Percentiles rank a stretch among this genome's conserved stretches.
Evolutionary conservation across 2,888 invertebrate genomes (phyloP).

Genomic region (Pyralis farinalis): DNA sequence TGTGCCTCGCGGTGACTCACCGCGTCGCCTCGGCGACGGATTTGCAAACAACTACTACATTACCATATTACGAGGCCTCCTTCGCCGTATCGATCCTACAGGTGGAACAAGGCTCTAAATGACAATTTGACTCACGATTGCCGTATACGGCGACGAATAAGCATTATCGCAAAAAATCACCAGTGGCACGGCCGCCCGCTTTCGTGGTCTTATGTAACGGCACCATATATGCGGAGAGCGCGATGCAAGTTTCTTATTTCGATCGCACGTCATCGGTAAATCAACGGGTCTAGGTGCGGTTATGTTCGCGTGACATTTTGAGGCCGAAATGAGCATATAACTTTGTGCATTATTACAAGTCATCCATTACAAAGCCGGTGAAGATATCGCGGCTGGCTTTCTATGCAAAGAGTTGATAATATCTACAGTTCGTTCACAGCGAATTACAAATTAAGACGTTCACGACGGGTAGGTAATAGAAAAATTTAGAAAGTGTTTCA

Average conservation of each 20-base stretch:
- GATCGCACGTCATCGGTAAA: slow-evolving; percentile 37
- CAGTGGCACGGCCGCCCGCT: slow-evolving; percentile 37
- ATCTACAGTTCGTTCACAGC: slow-evolving; percentile 8
- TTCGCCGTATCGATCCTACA: slow-evolving; percentile 49
- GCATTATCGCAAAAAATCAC: slow-evolving; percentile 45
- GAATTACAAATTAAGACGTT: too few relatives aligned
- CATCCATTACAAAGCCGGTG: slow-evolving; percentile 18
- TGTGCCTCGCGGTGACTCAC: slow-evolving; percentile 49
- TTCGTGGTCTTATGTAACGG: slow-evolving; percentile 48
- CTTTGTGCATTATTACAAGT: slow-evolving; percentile 26
- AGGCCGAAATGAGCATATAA: slow-evolving; percentile 36
- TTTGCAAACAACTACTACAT: slow-evolving; percentile 47
- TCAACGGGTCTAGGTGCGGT: too few relatives aligned
- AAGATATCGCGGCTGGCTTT: slow-evolving; percentile 12
- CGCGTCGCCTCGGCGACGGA: slow-evolving; percentile 42
- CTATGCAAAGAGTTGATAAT: slow-evolving; percentile 13
- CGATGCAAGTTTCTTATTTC: slow-evolving; percentile 39
- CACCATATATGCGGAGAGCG: slow-evolving; percentile 50
- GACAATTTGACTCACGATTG: slow-evolving; percentile 30
- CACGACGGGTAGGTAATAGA: slow-evolving; percentile 16
- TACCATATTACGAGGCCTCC: slow-evolving; percentile 56
- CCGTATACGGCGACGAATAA: slow-evolving; percentile 33
- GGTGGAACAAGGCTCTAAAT: slow-evolving; percentile 24
- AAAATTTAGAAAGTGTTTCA: slow-evolving; percentile 19
- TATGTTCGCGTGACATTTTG: slow-evolving; percentile 33